phyloP scores from a whole-genome alignment of 92 coral and sea anemone genomes.

The Porites lobata region DNA sequence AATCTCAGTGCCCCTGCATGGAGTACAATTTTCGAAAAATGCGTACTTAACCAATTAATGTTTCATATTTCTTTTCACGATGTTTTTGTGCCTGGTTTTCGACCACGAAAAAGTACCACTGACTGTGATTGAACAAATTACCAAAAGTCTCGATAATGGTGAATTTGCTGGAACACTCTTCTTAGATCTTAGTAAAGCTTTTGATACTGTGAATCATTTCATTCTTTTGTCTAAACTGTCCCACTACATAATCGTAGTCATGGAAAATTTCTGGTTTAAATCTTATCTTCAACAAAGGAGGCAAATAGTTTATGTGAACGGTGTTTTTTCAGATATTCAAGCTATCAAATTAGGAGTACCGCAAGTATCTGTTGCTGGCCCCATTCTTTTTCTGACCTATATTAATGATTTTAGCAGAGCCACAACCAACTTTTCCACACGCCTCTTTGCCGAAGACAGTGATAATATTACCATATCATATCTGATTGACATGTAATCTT shows the following conservation, averaged over 20 bases:
- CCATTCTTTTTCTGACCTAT: slow-evolving; percentile 26
- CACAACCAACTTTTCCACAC: slow-evolving; percentile 22
- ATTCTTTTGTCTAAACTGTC: slow-evolving; percentile 50
- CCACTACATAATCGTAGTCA: slow-evolving; percentile 4
- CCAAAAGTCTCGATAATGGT: slow-evolving; percentile 38
- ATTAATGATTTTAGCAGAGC: slow-evolving; percentile 40
- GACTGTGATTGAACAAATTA: slow-evolving; percentile 51
- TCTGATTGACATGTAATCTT: too few species aligned
- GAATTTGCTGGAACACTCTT: slow-evolving; percentile 46
- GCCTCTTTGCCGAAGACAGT: slow-evolving; percentile 43
- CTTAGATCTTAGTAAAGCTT: slow-evolving; percentile 54
- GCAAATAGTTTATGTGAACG: slow-evolving; percentile 51
- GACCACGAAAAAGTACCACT: slow-evolving; percentile 37
- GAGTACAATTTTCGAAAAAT: slow-evolving; percentile 58
- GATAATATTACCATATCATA: too few species aligned
- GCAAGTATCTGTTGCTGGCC: slow-evolving; percentile 44
- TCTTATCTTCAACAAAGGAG: slow-evolving; percentile 50
- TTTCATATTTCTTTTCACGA: slow-evolving; percentile 23
- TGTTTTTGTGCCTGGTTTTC: slow-evolving; percentile 37
- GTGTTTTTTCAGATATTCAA: slow-evolving; percentile 48
- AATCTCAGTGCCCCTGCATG: slow-evolving; percentile 66
- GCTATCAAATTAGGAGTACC: slow-evolving; percentile 40
- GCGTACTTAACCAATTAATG: slow-evolving; percentile 13
- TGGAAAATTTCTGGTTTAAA: slow-evolving; percentile 22
- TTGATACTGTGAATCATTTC: slow-evolving; percentile 46